These are phyloP conservation scores for Odontocolon sp. DNA, from an alignment of 2,888 invertebrate species.

Conservation along the genomic window DNA sequence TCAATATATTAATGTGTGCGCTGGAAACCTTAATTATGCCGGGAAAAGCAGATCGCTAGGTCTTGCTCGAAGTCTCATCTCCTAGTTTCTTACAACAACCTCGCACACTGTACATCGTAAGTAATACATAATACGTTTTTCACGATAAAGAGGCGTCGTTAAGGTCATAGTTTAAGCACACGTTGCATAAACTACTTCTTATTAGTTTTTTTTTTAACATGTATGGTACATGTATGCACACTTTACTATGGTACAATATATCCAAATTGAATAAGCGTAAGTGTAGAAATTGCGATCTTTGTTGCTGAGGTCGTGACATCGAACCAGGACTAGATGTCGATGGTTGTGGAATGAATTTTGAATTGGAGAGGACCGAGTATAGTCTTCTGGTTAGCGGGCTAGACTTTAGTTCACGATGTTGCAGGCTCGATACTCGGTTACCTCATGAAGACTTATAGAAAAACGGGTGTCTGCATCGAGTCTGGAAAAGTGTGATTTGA, in stretches of 20 bases:
- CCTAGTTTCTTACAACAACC: constrained; percentile 6
- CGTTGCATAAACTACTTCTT: constrained; percentile 18
- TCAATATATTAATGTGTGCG: background rate
- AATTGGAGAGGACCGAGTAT: too few species aligned
- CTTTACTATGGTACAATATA: background rate
- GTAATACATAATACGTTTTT: constrained; percentile 59
- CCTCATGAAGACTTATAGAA: too few species aligned
- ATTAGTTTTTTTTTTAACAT: constrained; percentile 12
- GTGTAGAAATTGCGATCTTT: background rate
- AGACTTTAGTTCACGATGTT: too few species aligned
- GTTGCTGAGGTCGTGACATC: too few species aligned
- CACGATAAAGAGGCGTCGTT: constrained; percentile 32
- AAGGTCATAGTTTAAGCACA: constrained; percentile 25
- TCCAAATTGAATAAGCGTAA: background rate
- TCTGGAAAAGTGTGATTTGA: too few species aligned
- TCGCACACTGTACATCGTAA: constrained; percentile 59
- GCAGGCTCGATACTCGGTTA: too few species aligned
- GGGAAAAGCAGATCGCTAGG: constrained; percentile 13
- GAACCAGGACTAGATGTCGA: too few species aligned
- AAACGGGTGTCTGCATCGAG: too few species aligned
- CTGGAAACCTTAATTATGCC: constrained; percentile 23
- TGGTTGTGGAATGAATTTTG: too few species aligned
- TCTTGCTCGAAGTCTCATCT: background rate
- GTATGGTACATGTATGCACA: background rate
- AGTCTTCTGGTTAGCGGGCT: too few species aligned